Evolutionary conservation across 2,888 invertebrate species (phyloP).

Genomic region (Yponomeuta evonymella): DNA sequence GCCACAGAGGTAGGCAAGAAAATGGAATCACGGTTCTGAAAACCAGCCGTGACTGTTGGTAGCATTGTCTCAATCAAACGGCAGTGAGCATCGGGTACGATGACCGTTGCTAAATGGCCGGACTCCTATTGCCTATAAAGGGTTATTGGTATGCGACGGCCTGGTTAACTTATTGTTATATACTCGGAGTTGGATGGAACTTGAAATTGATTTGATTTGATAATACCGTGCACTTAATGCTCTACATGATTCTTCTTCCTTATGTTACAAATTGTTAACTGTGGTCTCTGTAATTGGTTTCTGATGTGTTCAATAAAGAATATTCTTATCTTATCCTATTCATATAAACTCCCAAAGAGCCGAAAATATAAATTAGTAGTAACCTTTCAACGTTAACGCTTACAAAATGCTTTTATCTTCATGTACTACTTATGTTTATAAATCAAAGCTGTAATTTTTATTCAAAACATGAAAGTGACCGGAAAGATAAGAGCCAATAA

Average conservation of each 20-base stretch:
- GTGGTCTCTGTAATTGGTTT: too few relatives aligned
- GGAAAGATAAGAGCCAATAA: too few relatives aligned
- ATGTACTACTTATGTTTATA: too few relatives aligned
- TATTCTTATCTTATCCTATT: background rate
- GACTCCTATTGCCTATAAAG: constrained; percentile 13
- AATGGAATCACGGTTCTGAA: constrained; percentile 46
- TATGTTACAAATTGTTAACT: too few relatives aligned
- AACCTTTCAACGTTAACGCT: too few relatives aligned
- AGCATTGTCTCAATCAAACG: constrained; percentile 69
- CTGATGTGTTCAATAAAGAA: background rate
- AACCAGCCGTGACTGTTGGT: constrained; percentile 26
- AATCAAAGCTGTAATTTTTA: too few relatives aligned
- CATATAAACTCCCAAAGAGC: too few relatives aligned
- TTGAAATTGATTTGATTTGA: background rate
- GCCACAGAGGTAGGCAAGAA: constrained; percentile 44
- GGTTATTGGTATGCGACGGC: constrained; percentile 14
- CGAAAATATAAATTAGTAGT: too few relatives aligned
- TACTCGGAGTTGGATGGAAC: background rate
- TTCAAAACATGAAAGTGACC: too few relatives aligned
- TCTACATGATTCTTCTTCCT: too few relatives aligned
- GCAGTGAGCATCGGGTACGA: constrained; percentile 62
- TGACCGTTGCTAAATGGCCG: constrained; percentile 65
- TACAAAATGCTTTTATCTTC: too few relatives aligned
- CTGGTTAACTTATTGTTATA: background rate
- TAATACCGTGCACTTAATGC: too few relatives aligned